Conservation (phyloP, 2,797 vertebrate species). For the Ibycter americanus region DNA sequence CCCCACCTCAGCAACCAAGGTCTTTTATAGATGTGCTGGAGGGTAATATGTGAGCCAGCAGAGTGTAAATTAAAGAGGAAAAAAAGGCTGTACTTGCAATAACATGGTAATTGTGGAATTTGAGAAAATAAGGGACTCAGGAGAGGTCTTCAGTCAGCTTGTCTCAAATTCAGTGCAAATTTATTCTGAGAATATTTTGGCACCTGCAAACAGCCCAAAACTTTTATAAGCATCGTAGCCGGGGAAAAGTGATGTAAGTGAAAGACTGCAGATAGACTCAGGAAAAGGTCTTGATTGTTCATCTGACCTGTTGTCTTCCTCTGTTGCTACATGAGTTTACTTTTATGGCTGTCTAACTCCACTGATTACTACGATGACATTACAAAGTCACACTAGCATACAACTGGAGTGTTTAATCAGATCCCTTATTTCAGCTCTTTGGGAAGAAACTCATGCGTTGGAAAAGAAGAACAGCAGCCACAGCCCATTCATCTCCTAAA, state of each 20-base stretch:
- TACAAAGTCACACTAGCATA: neutral
- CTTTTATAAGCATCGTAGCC: constrained; percentile 57
- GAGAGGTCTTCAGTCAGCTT: constrained; percentile 69
- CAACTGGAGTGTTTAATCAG: neutral
- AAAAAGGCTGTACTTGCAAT: constrained; percentile 59
- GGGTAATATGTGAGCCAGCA: constrained; percentile 47
- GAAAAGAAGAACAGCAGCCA: neutral
- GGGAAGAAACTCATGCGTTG: neutral
- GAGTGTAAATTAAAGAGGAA: constrained; percentile 65
- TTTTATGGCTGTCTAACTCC: constrained; percentile 1
- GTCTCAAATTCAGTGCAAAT: constrained; percentile 67
- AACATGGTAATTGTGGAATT: constrained; percentile 62
- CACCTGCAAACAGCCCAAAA: constrained; percentile 61
- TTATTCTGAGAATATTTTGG: constrained; percentile 71
- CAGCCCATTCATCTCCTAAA: neutral
- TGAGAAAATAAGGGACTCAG: constrained; percentile 67
- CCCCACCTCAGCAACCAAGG: constrained; percentile 56
- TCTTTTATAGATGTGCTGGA: constrained; percentile 62
- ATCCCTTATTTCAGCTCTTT: neutral
- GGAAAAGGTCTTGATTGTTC: constrained; percentile 62
- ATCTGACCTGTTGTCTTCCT: constrained; percentile 57
- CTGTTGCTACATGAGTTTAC: neutral
- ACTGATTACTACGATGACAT: neutral
- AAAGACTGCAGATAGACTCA: constrained; percentile 66
- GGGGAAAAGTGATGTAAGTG: constrained; percentile 56